Conservation (phyloP, 2,888 invertebrate species). For the Tolmerus cingulatus region DNA sequence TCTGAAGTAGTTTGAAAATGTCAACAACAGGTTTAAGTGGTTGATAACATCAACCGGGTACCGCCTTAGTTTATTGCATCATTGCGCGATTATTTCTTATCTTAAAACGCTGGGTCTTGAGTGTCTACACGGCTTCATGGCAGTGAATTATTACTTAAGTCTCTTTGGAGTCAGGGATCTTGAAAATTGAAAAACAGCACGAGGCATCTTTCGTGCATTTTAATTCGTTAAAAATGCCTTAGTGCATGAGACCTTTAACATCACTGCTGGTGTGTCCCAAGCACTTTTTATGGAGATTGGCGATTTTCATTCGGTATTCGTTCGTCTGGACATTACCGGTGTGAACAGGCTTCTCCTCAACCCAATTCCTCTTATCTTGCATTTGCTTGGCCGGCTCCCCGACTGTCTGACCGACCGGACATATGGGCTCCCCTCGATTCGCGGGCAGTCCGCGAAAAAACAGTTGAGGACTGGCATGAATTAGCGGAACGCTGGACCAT, state of each 20-base stretch:
- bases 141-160: not conserved
- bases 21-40: not conserved
- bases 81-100: not conserved
- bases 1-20: not conserved
- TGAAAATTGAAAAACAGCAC: not conserved
- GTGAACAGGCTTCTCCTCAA: not conserved
- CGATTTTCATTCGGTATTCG: not conserved
- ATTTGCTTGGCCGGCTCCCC: not conserved
- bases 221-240: not conserved
- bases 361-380: not conserved
- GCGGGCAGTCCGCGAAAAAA: not conserved
- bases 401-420: not conserved
- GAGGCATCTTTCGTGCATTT: not conserved
- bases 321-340: not conserved
- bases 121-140: not conserved
- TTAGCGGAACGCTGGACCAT: conserved; percentile 19
- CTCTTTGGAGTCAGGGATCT: not conserved
- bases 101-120: not conserved
- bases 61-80: not conserved
- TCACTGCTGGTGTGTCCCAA: not conserved
- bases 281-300: not conserved
- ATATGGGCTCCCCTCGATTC: not conserved
- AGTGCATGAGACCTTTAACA: not conserved
- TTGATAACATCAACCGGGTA: not conserved
- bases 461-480: not conserved